phyloP scores from a whole-genome alignment of 2,888 invertebrate genomes.

The Pachycephus smyrnensis region DNA sequence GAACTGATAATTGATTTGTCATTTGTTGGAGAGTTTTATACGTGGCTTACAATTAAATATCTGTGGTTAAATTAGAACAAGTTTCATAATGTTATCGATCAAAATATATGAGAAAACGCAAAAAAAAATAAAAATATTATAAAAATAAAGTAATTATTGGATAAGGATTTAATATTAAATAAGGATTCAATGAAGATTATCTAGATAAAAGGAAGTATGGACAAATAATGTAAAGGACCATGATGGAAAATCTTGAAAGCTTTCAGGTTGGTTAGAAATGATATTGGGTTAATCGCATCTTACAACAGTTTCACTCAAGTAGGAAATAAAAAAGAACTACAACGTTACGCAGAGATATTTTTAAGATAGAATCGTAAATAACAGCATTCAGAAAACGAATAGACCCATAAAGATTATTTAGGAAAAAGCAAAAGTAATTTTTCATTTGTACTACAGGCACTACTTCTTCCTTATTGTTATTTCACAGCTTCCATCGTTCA shows the following conservation, averaged over 20 bases:
- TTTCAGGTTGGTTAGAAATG: not conserved
- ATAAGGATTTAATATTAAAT: fast-evolving
- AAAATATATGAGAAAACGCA: not conserved
- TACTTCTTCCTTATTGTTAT: not conserved
- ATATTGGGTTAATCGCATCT: not conserved
- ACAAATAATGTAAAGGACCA: not conserved
- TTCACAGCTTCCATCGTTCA: not conserved
- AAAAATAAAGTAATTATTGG: not conserved
- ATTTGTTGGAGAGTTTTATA: not conserved
- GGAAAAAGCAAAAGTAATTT: not conserved
- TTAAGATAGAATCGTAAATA: not conserved
- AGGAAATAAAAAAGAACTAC: not conserved
- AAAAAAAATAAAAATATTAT: not conserved
- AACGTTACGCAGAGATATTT: not conserved
- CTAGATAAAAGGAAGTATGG: not conserved
- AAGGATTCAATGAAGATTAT: not conserved
- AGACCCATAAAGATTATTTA: not conserved
- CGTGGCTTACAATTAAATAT: not conserved
- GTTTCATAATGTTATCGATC: not conserved
- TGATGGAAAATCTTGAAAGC: not conserved
- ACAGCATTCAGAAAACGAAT: not conserved
- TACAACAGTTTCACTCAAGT: not conserved
- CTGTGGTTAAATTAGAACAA: not conserved
- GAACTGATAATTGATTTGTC: not conserved
- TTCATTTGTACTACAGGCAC: not conserved